Base-by-base conservation (phyloP, 2,113 vertebrate species). In the Anhinga rufa region DNA sequence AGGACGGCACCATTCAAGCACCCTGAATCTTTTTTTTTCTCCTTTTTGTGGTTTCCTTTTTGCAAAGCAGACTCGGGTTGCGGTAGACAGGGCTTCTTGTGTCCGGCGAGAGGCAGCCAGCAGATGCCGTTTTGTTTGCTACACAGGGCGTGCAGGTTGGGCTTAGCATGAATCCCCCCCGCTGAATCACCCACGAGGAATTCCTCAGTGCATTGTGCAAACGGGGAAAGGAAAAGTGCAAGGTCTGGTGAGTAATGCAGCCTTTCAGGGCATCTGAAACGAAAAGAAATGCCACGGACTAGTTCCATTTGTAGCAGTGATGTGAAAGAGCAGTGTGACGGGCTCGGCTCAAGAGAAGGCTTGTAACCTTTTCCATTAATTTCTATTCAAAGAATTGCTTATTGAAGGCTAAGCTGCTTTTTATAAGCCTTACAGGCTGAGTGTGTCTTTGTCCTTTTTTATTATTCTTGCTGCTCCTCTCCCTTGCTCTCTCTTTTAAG, bases 361-460 rank as follows among this genome's bases (percentile, higher is more conserved):
- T 94, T 81, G 82, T 95, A 97, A 96, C 92, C 93, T 96, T 97
- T 97, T 93, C 88, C 91, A 90, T 95, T 97, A 92, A 95, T 97
- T 96, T 96, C 28, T 90, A 92, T 90, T 91, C 96, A 95, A 97
- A 95, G 71, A 93, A 93, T 94, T 94, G 87, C 77, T 93, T 97
- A 95, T 95, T 89, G 88, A 93, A 89, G 66, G 55, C 86, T 96
- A 88, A 96, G 89, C 90, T 88, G 91, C 71, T 91, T 95, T 97
- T 95, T 95, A 86, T 93, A 94, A 94, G 91, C 92, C 57, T 86
- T 69, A 78, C 65, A 97, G 88, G 58, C 65, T 95, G 79, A 86
- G n/a, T n/a, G 31, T 89, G 57, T 61, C 82, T 92, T 92, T 95
- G 89, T 88, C 82, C 82, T 94, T 88, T 90, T 92, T 85, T 80